These are phyloP conservation scores for Periophthalmus modestus DNA, from an alignment of 2,113 vertebrate species.

Conservation along the genomic window DNA sequence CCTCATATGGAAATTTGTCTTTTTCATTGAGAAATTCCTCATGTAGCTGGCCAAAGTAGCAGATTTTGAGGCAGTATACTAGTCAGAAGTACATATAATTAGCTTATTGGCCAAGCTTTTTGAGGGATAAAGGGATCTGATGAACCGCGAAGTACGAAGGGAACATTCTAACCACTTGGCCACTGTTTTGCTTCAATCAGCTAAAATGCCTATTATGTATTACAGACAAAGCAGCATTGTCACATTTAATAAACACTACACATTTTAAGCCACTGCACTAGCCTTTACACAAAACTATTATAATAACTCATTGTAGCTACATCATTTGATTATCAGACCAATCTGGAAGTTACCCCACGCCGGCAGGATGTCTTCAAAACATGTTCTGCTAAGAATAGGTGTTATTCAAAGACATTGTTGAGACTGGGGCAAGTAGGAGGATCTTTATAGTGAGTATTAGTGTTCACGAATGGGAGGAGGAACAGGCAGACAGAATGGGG, in stretches of 20 bases:
- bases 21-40: neutral
- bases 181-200: neutral
- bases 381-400: neutral
- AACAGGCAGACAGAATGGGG: slow-evolving; percentile 40
- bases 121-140: neutral
- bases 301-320: neutral
- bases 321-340: neutral
- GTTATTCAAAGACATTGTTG: neutral
- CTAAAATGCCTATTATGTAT: neutral
- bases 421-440: slow-evolving; percentile 44
- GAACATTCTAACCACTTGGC: neutral
- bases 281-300: no score
- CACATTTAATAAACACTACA: no score
- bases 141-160: neutral
- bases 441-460: slow-evolving; percentile 45
- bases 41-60: neutral
- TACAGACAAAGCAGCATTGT: no score
- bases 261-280: no score
- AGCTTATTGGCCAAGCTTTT: neutral
- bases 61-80: neutral
- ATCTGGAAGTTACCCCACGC: neutral
- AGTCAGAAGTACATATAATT: neutral
- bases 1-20: no score
- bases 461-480: slow-evolving; percentile 57
- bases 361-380: neutral